Evolutionary conservation across 2,888 invertebrate species (phyloP).

Genomic region (Drosophila dives): DNA sequence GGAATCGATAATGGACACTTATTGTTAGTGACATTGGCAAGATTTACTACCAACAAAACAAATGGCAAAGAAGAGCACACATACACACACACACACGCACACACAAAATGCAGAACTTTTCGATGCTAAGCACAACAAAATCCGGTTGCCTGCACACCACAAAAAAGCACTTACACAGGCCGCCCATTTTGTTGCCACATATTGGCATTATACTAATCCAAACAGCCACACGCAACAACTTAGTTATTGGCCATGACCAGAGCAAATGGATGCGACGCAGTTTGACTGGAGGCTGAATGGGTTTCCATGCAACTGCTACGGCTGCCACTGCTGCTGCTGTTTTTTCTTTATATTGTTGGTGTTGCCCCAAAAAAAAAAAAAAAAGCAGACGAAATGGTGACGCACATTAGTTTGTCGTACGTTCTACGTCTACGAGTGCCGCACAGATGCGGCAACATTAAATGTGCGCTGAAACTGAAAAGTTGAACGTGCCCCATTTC

Average conservation of each 20-base stretch:
- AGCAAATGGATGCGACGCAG: constrained; percentile 25
- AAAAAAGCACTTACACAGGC: constrained; percentile 57
- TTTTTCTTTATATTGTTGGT: constrained; percentile 17
- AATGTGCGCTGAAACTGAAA: constrained; percentile 48
- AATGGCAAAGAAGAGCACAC: constrained; percentile 26
- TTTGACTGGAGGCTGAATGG: constrained; percentile 21
- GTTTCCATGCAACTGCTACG: constrained; percentile 10
- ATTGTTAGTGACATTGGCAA: constrained; percentile 15
- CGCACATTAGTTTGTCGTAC: constrained; percentile 53
- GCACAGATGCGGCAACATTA: constrained; percentile 37
- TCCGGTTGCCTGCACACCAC: constrained; percentile 63
- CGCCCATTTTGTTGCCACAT: constrained; percentile 53
- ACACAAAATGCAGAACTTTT: constrained; percentile 46
- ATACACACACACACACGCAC: constrained; percentile 3
- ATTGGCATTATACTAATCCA: constrained; percentile 75
- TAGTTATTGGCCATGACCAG: constrained; percentile 62
- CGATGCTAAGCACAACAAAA: constrained; percentile 55
- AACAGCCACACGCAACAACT: constrained; percentile 57
- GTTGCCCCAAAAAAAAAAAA: constrained; percentile 23
- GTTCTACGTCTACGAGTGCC: neutral
- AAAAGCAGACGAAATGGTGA: constrained; percentile 54
- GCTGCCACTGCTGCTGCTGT: constrained; percentile 4
- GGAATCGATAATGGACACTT: constrained; percentile 31
- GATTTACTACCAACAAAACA: neutral
- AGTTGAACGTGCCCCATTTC: constrained; percentile 55